Percentiles rank a stretch among this genome's conserved stretches.
Evolutionary conservation across 2,113 vertebrate genomes (phyloP).

Genomic region (Sminthopsis crassicaudata): DNA sequence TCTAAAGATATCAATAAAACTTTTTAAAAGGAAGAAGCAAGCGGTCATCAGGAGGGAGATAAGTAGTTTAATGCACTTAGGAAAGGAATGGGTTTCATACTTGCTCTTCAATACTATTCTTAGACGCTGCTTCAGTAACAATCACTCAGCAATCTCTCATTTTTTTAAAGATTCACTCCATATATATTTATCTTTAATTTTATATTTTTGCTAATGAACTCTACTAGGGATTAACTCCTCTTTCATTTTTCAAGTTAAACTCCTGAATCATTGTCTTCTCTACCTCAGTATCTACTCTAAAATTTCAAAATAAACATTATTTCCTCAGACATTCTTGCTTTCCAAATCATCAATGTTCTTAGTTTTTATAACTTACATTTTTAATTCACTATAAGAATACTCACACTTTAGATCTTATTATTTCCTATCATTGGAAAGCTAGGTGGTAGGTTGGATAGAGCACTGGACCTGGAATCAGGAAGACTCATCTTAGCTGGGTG

Average conservation of each 20-base stretch:
- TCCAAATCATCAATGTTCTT: background rate
- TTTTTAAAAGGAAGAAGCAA: slow-evolving; percentile 21
- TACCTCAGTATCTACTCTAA: background rate
- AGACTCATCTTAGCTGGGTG: background rate
- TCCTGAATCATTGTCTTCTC: background rate
- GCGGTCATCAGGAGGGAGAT: slow-evolving; percentile 2
- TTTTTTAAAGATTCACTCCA: background rate
- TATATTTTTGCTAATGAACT: background rate
- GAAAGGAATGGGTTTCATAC: background rate
- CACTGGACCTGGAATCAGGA: background rate
- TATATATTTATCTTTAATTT: background rate
- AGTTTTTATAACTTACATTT: background rate
- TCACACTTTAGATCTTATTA: background rate
- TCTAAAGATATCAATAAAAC: slow-evolving; percentile 26
- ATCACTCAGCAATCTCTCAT: background rate
- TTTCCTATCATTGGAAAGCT: background rate
- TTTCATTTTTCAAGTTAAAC: background rate
- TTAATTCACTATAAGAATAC: background rate
- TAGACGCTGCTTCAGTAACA: background rate
- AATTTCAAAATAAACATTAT: background rate
- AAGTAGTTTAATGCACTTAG: background rate
- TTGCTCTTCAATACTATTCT: background rate
- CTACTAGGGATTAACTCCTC: background rate
- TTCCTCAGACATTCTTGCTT: background rate
- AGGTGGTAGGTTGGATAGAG: background rate